Conservation (phyloP, 2,888 invertebrate species). For the Sarcophaga caerulescens region DNA sequence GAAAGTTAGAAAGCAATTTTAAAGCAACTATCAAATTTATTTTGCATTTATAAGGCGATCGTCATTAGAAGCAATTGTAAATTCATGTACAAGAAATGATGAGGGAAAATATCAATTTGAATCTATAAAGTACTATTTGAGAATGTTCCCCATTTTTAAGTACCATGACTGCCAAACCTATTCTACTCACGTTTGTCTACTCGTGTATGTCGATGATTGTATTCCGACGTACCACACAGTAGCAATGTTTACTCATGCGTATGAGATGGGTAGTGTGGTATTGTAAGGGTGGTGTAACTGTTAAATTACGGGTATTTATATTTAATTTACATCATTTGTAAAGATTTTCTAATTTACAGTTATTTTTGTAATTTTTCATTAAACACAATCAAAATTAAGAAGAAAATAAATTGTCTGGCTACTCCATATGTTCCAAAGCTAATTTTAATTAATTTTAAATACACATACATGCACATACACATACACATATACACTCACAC, state of each 20-base stretch:
- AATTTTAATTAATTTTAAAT: constrained; percentile 36
- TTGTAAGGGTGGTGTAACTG: not conserved
- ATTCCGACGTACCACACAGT: not conserved
- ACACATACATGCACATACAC: not conserved
- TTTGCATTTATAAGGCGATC: no score
- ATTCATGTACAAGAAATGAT: no score
- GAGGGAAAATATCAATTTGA: no score
- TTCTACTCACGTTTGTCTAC: no score
- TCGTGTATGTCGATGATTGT: not conserved
- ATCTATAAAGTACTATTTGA: not conserved
- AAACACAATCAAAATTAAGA: constrained; percentile 3
- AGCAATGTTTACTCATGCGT: not conserved
- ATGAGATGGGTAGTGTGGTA: not conserved
- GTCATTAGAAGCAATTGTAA: no score
- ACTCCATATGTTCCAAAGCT: constrained; percentile 9
- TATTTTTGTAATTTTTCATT: constrained; percentile 47
- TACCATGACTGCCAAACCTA: no score
- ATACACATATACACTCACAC: not conserved
- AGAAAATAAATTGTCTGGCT: not conserved
- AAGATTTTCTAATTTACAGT: constrained; percentile 43
- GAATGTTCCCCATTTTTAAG: not conserved
- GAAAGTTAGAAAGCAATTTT: no score
- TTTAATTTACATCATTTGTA: constrained; percentile 14
- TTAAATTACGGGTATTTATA: not conserved
- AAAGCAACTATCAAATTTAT: no score